These are phyloP conservation scores for Drosophila sechellia DNA, from an alignment of 1,140 invertebrate species.

Conservation along the genomic window DNA sequence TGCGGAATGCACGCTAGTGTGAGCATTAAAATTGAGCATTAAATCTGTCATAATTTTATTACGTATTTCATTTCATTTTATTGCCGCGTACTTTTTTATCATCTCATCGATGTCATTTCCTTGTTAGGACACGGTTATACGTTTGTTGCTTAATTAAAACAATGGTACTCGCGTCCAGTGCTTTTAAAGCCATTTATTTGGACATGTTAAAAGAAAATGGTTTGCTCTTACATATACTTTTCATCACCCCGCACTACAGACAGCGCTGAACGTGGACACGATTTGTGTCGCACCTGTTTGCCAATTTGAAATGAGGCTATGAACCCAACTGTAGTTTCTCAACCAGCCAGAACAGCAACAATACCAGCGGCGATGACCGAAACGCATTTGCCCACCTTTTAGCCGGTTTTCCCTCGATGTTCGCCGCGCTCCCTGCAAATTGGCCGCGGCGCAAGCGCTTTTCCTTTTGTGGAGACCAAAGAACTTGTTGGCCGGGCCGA, in stretches of 20 bases:
- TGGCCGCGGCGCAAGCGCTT: conserved; percentile 47
- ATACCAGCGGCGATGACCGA: conserved; percentile 28
- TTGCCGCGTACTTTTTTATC: conserved; percentile 40
- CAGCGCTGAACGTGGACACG: conserved; percentile 36
- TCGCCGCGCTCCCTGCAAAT: conserved; percentile 19
- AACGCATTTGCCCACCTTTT: conserved; percentile 71
- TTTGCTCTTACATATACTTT: not conserved
- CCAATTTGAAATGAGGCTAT: conserved; percentile 79
- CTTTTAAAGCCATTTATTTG: too few species aligned
- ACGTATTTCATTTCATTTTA: conserved; percentile 53
- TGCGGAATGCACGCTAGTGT: not conserved
- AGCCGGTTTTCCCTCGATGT: conserved; percentile 59
- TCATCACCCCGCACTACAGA: conserved; percentile 35
- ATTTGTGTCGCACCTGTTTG: conserved; percentile 77
- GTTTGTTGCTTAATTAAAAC: not conserved
- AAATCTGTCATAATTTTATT: conserved; percentile 42
- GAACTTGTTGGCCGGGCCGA: conserved; percentile 63
- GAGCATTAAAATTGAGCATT: conserved; percentile 50
- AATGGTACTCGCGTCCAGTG: not conserved
- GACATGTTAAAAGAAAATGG: too few species aligned
- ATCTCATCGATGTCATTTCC: not conserved
- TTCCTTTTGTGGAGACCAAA: conserved; percentile 81
- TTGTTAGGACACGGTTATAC: too few species aligned
- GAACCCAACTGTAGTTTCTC: conserved; percentile 78
- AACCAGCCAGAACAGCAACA: conserved; percentile 44